These are phyloP conservation scores for Heterohyrax brucei DNA, from an alignment of 2,797 vertebrate species.

Conservation along the genomic window DNA sequence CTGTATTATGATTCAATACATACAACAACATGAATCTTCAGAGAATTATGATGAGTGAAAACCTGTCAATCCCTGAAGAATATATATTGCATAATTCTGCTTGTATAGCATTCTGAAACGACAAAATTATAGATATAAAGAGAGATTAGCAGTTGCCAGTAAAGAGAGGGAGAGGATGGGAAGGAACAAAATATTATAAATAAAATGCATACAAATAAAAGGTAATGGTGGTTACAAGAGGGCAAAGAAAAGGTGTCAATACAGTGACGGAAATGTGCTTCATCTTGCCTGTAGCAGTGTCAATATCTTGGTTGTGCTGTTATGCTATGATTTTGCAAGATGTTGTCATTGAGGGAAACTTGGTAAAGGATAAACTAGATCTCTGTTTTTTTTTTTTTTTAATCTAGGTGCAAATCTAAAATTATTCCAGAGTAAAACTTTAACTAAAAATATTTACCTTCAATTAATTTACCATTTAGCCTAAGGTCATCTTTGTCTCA, in stretches of 20 bases:
- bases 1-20: background rate
- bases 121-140: background rate
- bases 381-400: background rate
- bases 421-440: conserved; percentile 15
- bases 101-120: background rate
- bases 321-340: background rate
- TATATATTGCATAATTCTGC: background rate
- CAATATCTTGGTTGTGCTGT: background rate
- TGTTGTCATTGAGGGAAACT: no score
- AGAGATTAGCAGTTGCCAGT: background rate
- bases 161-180: background rate
- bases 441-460: conserved; percentile 13
- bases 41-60: background rate
- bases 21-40: background rate
- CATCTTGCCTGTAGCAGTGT: background rate
- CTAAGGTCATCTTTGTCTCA: background rate
- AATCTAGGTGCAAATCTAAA: background rate
- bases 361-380: background rate
- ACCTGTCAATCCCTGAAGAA: background rate
- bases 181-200: background rate
- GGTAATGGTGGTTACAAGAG: background rate
- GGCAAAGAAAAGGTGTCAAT: background rate
- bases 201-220: conserved; percentile 35
- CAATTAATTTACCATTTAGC: background rate
- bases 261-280: background rate